Percentiles rank a stretch among this genome's conserved stretches.
These are phyloP conservation scores for Phocides pigmalion DNA, from an alignment of 1,140 invertebrate species.

Conservation along the genomic window DNA sequence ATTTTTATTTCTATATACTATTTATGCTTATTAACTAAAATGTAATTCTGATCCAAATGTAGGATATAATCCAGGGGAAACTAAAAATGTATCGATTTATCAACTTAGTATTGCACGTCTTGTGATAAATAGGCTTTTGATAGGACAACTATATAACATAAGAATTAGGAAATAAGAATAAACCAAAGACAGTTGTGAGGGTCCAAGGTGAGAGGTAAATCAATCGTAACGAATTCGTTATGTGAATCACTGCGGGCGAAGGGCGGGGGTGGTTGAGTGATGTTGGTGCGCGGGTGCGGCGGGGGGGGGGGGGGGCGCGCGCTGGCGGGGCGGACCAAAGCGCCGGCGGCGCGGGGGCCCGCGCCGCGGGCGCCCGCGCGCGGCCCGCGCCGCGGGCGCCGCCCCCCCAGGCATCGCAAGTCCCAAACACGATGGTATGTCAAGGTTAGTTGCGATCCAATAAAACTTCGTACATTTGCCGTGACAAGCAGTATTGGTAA, in stretches of 20 bases:
- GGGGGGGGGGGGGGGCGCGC: conserved; percentile 74
- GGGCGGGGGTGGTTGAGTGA: conserved; percentile 55
- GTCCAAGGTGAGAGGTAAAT: background rate
- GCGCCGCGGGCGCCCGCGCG: conserved; percentile 71
- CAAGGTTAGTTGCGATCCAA: conserved; percentile 68
- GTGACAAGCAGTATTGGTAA: background rate
- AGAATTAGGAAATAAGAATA: background rate
- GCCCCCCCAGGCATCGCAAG: conserved; percentile 65
- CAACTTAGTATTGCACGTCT: conserved; percentile 44
- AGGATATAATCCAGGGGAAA: too few relatives aligned
- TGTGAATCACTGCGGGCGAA: conserved; percentile 22
- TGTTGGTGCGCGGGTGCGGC: conserved; percentile 74
- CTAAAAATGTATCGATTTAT: too few relatives aligned
- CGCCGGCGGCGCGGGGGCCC: conserved; percentile 72
- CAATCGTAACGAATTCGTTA: conserved; percentile 3
- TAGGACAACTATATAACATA: background rate
- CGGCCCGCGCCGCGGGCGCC: conserved; percentile 61
- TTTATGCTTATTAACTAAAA: too few relatives aligned
- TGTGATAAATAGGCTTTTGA: background rate
- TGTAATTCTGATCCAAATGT: too few relatives aligned
- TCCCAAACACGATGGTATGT: conserved; percentile 78
- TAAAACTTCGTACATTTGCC: background rate
- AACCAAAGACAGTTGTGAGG: background rate
- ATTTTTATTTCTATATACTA: background rate
- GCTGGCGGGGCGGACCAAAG: conserved; percentile 76